Evolutionary conservation across 2,113 vertebrate species (phyloP).

Genomic region (Neopipo cinnamomea): DNA sequence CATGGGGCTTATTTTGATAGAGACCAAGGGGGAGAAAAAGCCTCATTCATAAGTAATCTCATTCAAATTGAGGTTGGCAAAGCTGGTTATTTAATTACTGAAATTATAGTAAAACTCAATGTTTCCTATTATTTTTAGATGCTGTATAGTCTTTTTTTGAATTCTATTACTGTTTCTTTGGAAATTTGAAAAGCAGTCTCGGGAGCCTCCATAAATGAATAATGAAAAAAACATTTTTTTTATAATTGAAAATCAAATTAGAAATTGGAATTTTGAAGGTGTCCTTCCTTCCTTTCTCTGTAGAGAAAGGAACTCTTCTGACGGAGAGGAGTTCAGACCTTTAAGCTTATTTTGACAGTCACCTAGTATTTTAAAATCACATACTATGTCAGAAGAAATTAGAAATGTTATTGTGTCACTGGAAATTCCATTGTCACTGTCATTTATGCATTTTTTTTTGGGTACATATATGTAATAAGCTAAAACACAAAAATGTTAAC

Average conservation of each 20-base stretch:
- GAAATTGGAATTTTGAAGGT: background rate
- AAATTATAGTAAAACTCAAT: background rate
- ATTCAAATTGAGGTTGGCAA: conserved; percentile 4
- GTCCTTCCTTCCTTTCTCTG: background rate
- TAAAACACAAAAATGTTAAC: background rate
- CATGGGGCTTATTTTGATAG: background rate
- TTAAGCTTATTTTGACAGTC: background rate
- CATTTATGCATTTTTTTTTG: background rate
- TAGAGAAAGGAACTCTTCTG: too few relatives aligned
- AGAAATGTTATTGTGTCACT: background rate
- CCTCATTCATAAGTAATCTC: background rate
- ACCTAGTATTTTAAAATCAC: background rate
- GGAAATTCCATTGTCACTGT: background rate
- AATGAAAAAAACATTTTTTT: background rate
- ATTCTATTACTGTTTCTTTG: background rate
- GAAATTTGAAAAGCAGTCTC: conserved; percentile 21
- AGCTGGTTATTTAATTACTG: conserved; percentile 30
- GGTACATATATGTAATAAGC: background rate
- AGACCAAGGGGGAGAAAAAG: background rate
- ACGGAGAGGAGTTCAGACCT: background rate
- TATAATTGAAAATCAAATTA: conserved; percentile 10
- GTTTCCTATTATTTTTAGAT: background rate
- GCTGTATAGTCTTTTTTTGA: background rate
- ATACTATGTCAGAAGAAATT: background rate
- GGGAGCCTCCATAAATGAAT: background rate